phyloP scores from a whole-genome alignment of 2,113 vertebrate genomes.

The Solenodon paradoxus region DNA sequence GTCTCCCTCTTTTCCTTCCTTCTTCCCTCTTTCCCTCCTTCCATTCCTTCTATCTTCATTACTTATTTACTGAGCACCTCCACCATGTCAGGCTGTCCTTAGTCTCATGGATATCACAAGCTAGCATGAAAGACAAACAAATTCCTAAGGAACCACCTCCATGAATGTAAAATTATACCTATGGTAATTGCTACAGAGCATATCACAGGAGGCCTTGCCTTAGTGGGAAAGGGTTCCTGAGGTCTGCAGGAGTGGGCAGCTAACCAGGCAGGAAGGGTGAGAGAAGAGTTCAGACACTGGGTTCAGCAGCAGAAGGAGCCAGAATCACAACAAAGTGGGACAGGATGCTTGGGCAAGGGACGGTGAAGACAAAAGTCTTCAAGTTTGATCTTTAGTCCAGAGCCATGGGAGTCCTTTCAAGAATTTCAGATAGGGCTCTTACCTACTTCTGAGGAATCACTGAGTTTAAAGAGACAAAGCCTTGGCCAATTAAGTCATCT shows the following conservation, averaged over 20 bases:
- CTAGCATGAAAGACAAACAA: background rate
- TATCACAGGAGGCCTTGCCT: background rate
- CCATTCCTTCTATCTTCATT: background rate
- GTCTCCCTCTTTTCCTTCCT: fast-evolving
- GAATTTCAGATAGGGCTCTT: background rate
- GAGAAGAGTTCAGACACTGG: background rate
- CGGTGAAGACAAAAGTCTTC: background rate
- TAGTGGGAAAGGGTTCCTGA: background rate
- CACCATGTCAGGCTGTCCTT: background rate
- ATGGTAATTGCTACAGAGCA: background rate
- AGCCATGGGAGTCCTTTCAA: background rate
- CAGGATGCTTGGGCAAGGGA: fast-evolving
- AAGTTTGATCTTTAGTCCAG: background rate
- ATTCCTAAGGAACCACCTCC: background rate
- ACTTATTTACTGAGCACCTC: background rate
- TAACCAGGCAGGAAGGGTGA: background rate
- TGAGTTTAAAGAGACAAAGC: background rate
- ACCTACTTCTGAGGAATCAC: background rate
- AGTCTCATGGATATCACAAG: background rate
- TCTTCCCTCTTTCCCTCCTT: fast-evolving
- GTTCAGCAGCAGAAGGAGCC: background rate
- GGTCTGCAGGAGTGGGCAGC: background rate
- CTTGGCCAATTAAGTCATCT: background rate
- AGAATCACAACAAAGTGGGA: background rate
- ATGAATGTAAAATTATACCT: background rate